Conservation (phyloP, 23 tunicate genomes). For the Botrylloides violaceus region DNA sequence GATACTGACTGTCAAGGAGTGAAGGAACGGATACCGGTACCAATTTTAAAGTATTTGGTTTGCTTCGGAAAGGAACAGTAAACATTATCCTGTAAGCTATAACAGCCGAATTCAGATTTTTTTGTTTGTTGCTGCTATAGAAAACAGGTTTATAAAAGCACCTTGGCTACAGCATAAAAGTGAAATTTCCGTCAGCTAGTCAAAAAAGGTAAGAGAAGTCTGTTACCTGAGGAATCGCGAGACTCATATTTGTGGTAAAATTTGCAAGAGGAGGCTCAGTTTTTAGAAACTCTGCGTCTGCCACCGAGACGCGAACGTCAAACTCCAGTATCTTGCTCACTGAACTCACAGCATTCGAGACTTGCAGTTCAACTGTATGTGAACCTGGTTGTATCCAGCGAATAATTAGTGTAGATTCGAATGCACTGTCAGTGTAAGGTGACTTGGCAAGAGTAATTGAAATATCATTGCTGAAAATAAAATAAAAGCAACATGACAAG, state of each 20-base stretch:
- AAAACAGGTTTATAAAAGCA: too few species aligned
- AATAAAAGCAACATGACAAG: too few species aligned
- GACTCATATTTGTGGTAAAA: slow-evolving; percentile 32
- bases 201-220: not conserved
- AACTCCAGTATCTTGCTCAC: not conserved
- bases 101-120: too few species aligned
- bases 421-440: not conserved
- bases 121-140: too few species aligned
- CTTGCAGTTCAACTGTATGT: not conserved
- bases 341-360: slow-evolving; percentile 24
- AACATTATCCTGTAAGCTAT: too few species aligned
- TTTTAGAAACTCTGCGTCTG: slow-evolving; percentile 12
- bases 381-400: slow-evolving; percentile 14
- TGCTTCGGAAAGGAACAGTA: too few species aligned
- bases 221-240: slow-evolving; percentile 16
- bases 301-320: slow-evolving; percentile 17
- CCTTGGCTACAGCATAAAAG: too few species aligned
- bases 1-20: too few species aligned
- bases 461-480: slow-evolving; percentile 14
- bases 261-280: slow-evolving; percentile 58
- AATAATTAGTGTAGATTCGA: slow-evolving; percentile 4
- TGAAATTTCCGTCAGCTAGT: not conserved
- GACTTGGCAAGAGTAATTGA: not conserved
- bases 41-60: too few species aligned
- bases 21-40: too few species aligned